These are phyloP conservation scores for Thyatira batis DNA, from an alignment of 2,888 invertebrate genomes.

Conservation along the genomic window DNA sequence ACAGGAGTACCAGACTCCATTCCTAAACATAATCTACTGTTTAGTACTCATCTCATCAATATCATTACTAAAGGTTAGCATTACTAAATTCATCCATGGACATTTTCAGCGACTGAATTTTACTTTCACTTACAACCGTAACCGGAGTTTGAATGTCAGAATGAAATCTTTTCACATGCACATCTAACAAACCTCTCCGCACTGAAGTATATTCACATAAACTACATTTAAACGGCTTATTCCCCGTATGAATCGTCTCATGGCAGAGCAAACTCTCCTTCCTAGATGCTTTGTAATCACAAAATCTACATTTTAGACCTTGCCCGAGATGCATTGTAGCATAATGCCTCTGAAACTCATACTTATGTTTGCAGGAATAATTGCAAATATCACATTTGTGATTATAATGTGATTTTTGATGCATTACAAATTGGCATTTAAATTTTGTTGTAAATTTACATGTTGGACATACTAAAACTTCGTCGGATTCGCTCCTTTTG, in stretches of 20 bases:
- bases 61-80: neutral
- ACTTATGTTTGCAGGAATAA: constrained; percentile 53
- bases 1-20: no score
- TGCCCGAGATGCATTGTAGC: constrained; percentile 49
- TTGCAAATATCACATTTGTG: constrained; percentile 52
- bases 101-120: constrained; percentile 48
- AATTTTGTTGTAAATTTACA: constrained; percentile 49
- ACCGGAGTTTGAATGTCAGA: constrained; percentile 34
- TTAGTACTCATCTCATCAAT: neutral
- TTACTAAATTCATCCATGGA: constrained; percentile 3
- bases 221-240: constrained; percentile 56
- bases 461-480: constrained; percentile 31
- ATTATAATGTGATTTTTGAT: constrained; percentile 56
- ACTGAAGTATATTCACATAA: constrained; percentile 53
- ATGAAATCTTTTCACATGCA: constrained; percentile 50
- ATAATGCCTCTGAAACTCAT: constrained; percentile 58
- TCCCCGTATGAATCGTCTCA: constrained; percentile 55
- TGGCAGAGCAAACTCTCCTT: constrained; percentile 55
- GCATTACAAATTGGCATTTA: constrained; percentile 56
- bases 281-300: constrained; percentile 49
- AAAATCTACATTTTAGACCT: constrained; percentile 52
- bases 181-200: constrained; percentile 43
- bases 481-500: constrained; percentile 50
- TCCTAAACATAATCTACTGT: neutral
- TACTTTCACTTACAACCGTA: constrained; percentile 40